Evolutionary conservation across 2,113 vertebrate species (phyloP).

Genomic region (Pandion haliaetus): DNA sequence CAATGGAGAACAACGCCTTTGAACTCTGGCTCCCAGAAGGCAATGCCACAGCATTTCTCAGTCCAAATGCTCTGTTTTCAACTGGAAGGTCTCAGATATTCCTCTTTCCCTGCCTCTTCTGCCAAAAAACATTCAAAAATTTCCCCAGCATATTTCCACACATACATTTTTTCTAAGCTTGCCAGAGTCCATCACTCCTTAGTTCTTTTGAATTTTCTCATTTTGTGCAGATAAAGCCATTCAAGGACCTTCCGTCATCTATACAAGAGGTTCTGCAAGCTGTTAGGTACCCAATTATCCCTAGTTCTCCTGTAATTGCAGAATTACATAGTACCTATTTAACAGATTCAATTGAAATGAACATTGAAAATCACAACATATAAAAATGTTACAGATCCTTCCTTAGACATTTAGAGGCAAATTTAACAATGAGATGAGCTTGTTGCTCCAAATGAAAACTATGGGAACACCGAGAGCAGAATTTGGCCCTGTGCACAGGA

Average conservation of each 20-base stretch:
- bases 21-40: not conserved
- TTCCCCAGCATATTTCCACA: not conserved
- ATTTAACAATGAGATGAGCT: not conserved
- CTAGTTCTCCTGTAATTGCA: not conserved
- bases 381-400: not conserved
- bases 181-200: not conserved
- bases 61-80: not conserved
- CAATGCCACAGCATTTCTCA: not conserved
- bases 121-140: not conserved
- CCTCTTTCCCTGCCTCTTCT: fast-evolving
- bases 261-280: not conserved
- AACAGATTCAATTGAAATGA: not conserved
- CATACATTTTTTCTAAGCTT: not conserved
- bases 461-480: not conserved
- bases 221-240: not conserved
- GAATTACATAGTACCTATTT: not conserved
- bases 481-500: not conserved
- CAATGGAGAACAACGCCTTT: not conserved
- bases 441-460: not conserved
- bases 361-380: not conserved
- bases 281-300: not conserved
- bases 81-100: not conserved
- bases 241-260: not conserved
- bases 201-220: not conserved
- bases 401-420: not conserved